These are phyloP conservation scores for Scomber scombrus DNA, from an alignment of 2,113 vertebrate genomes.

Conservation along the genomic window DNA sequence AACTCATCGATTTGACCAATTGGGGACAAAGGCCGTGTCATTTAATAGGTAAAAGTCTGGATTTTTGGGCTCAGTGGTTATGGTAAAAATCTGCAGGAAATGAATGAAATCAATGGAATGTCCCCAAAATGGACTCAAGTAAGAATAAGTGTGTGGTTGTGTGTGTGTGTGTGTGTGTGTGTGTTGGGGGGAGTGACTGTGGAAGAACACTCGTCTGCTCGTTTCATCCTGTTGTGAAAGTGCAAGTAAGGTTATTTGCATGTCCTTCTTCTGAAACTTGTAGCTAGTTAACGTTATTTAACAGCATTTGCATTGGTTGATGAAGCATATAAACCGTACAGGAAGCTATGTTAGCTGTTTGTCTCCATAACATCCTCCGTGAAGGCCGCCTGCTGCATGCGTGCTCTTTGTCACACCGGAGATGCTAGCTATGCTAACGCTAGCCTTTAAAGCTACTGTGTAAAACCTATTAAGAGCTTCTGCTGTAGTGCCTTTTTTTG, in stretches of 20 bases:
- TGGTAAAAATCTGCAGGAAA: too few species aligned
- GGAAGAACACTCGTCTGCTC: background rate
- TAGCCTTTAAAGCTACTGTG: background rate
- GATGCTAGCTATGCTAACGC: slow-evolving; percentile 59
- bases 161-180: background rate
- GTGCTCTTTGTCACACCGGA: slow-evolving; percentile 63
- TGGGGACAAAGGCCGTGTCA: too few species aligned
- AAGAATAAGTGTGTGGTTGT: background rate
- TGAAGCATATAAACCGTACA: background rate
- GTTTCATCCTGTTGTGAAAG: slow-evolving; percentile 62
- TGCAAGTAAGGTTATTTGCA: slow-evolving; percentile 79
- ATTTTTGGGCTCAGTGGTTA: too few species aligned
- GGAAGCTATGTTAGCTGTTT: background rate
- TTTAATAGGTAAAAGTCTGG: too few species aligned
- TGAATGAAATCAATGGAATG: too few species aligned
- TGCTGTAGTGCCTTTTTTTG: background rate
- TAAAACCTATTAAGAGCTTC: background rate
- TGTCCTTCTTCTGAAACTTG: slow-evolving; percentile 30
- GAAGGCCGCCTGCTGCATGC: slow-evolving; percentile 46
- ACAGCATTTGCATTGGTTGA: slow-evolving; percentile 48
- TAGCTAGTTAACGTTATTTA: background rate
- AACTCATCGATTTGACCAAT: too few species aligned
- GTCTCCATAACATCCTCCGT: slow-evolving; percentile 4
- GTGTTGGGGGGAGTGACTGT: slow-evolving; percentile 20
- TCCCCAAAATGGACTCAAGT: too few species aligned